Base-by-base conservation (phyloP, 2,113 vertebrate species). In the Vanacampus margaritifer region DNA sequence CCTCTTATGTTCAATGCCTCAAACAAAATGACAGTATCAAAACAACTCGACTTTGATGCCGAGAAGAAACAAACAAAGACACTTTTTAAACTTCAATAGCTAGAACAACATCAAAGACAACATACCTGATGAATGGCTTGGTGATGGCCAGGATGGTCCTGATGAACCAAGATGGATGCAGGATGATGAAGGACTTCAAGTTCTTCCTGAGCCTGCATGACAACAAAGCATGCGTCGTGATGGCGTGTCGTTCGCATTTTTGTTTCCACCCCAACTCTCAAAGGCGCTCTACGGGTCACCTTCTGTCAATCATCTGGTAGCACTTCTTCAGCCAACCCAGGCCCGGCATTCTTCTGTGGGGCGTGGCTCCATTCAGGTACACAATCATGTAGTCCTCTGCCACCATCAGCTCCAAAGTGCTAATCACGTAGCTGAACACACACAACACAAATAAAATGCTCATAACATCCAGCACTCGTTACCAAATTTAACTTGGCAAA, bases 381-480 rank as follows among this genome's bases (percentile, higher is more conserved):
- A 98, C 93, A 23, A 99, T 98, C 96, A 98, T 95, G 71, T 99
- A 99, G 81, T 99, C 95, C 87, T 99, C 97, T 6, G 97, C 97
- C 59, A 99, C 97, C 96, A 99, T 97, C 68, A 98, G 85, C 82
- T 99, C 97, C 89, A 99, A 92, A 1, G 97, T 98, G 79, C 97
- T 98, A 89, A 99, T 98, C 72, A 98, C 97, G 69, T 96, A 98
- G 43, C 97, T 99, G 83, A 9, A 68, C 14, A 69, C 12, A 69
- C 50, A 73, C 54, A 62, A 65, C 39, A 41, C 19, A 16, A 26
- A 39, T 19, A 46, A 46, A 46, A 46, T 46, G 45, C 24, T 6
- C 21, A 10, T 1, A 50, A 17, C 46, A 21, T 21, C 5, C 28
- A 32, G 28, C 28, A 32, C 28, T 32, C 28, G 28, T 32, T 32